These are phyloP conservation scores for Latrodectus hesperus DNA, from an alignment of 2,888 invertebrate genomes.

Conservation along the genomic window DNA sequence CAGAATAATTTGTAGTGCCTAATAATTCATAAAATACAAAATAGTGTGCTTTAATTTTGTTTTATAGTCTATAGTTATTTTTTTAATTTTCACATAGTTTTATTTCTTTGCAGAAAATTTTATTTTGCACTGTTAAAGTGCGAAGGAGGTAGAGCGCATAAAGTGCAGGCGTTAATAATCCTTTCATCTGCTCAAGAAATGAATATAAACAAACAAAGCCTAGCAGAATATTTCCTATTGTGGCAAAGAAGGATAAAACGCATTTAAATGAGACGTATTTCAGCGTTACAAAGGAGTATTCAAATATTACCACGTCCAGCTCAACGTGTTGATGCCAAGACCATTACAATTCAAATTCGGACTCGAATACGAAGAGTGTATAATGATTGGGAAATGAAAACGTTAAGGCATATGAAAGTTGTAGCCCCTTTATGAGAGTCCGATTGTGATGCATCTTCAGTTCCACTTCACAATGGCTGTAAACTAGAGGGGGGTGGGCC, in stretches of 20 bases:
- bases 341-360: constrained; percentile 33
- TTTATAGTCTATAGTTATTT: no score
- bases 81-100: no score
- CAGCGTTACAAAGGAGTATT: constrained; percentile 28
- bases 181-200: no score
- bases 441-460: constrained; percentile 20
- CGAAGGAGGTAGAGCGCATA: no score
- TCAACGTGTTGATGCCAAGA: background rate
- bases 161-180: no score
- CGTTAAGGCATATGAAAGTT: constrained; percentile 23
- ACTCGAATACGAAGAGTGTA: background rate
- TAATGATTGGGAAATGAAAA: background rate
- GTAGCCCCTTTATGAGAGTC: constrained; percentile 5
- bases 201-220: no score
- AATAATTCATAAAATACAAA: no score
- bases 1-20: no score
- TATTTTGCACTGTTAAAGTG: no score
- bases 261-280: constrained; percentile 49
- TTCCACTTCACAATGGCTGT: constrained; percentile 53
- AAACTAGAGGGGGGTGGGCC: constrained; percentile 40
- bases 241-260: constrained; percentile 9
- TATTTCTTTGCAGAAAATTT: no score
- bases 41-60: no score
- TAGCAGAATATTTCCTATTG: no score
- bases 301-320: background rate